Percentiles rank a stretch among this genome's conserved stretches.
Conservation (phyloP, 1,140 invertebrate species). For the Brachionus angularis region DNA sequence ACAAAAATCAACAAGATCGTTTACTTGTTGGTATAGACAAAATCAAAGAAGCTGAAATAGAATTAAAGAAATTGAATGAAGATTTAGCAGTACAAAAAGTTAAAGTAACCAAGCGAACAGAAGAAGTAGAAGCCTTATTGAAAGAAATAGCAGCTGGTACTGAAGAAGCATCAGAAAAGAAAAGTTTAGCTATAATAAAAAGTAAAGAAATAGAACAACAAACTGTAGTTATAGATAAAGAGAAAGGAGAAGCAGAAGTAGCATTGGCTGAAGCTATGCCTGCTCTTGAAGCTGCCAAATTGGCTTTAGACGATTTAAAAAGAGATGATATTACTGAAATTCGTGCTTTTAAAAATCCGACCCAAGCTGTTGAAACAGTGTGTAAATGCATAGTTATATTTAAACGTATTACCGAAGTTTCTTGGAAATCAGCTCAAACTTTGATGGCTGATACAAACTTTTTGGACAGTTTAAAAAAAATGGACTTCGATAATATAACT, state of each 20-base stretch:
- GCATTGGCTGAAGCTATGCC: constrained; percentile 73
- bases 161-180: constrained; percentile 68
- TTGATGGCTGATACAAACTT: constrained; percentile 86
- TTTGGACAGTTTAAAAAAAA: constrained; percentile 70
- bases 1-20: constrained; percentile 66
- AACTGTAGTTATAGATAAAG: constrained; percentile 69
- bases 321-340: constrained; percentile 87
- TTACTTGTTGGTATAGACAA: constrained; percentile 69
- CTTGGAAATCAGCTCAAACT: constrained; percentile 79
- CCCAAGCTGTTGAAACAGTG: constrained; percentile 75
- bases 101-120: constrained; percentile 70
- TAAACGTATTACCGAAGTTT: constrained; percentile 73
- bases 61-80: constrained; percentile 69
- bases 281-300: constrained; percentile 70
- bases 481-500: constrained; percentile 76
- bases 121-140: constrained; percentile 69
- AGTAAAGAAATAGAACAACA: constrained; percentile 66
- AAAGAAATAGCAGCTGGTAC: constrained; percentile 65
- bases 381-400: constrained; percentile 81
- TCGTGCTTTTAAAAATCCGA: constrained; percentile 79
- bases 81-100: constrained; percentile 71
- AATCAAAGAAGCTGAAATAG: constrained; percentile 72
- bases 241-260: constrained; percentile 75
- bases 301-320: constrained; percentile 73
- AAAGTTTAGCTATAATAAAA: constrained; percentile 51